Evolutionary conservation across 2,797 vertebrate genomes (phyloP), one percentile per base, ranked within the genome.

Genomic region (Mus spretus): DNA sequence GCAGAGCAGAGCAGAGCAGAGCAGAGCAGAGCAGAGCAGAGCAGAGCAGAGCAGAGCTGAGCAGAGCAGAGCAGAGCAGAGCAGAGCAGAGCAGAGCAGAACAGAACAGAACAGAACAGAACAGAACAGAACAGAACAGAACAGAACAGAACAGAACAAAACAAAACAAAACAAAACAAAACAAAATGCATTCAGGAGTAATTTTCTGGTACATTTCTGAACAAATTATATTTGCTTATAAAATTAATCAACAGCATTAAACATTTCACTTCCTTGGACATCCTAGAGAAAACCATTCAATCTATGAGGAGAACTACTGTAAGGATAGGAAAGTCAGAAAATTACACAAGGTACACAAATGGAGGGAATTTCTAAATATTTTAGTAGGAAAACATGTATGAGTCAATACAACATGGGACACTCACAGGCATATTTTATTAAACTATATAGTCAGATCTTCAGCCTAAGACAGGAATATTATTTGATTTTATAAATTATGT

Each of bases 311-410:
- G 85, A 53, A 37, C 91, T 91, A 93, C n/a, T 31, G 8, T 61
- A 92, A 96, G 92, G 67, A 93, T 34, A 91, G 1, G 81, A 87
- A 79, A 1, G 0, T 87, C 94, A 72, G 61, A 93, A 96, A 94
- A 97, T 96, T 86, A 89, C 28, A 92, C 24, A 57, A 20, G 94
- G 59, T 78, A 55, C 34, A 90, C n/a, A 87, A 93, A 96, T 15
- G 53, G 85, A 87, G 90, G 59, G 74, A 63, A 94, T 84, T 90
- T 90, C 82, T 95, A 92, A 97, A 95, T 97, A 95, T 89, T 96
- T 94, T 89, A 96, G 87, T 61, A 89, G 24, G 26, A 61, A 79
- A 87, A 91, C 70, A 94, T 81, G 4, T 53, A 77, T 95, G 80
- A 95, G 74, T 89, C 80, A 96, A 77, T 90, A 83, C 50, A 47